Base-by-base conservation (phyloP, 2,888 invertebrate species). In the Chrysopilus asiliformis region DNA sequence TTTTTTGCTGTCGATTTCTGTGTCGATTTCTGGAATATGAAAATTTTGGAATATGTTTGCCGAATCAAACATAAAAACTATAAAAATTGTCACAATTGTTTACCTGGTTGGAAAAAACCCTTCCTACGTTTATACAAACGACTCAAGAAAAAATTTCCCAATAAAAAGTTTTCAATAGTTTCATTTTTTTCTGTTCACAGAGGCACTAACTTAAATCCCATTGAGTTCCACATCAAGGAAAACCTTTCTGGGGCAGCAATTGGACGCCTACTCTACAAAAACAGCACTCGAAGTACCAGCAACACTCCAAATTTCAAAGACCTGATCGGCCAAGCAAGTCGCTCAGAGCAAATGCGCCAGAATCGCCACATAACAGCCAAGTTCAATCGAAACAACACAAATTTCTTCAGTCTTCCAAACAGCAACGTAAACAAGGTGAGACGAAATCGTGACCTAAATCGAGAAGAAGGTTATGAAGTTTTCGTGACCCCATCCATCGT, bases 211-310 rank as follows among this genome's bases (percentile, higher is more conserved):
- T 73, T 77, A 50, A 72, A 77, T 36, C 75, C 79, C 1, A 70
- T 84, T 14, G 73, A 77, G 42, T 85, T 84, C 49, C 76, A 76
- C 45, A 79, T 82, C 1, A 74, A 73, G 51, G 85, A 86, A 61
- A 86, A 86, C 53, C 55, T 74, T 29, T 74, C 75, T 4, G 80
- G 79, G 39, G 76, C 76, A 22, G 68, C 76, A 29, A 79, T 82
- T 44, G 85, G 84, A 2, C 77, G 76, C 53, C 68, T 83, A 30
- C 67, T 79, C 31, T 73, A 76, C 38, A 70, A 60, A 42, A 62
- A 64, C 38, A 55, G 55, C 37, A 43, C 44, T 45, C 48, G 57
- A 20, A 53, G 56, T 42, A 48, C 58, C 39, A 53, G 53, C 9
- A 22, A 33, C 47, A 33, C 40, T 3, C 10, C 36, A 4, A 29